Base-by-base conservation (phyloP, 2,113 vertebrate species). In the Apteryx owenii region DNA sequence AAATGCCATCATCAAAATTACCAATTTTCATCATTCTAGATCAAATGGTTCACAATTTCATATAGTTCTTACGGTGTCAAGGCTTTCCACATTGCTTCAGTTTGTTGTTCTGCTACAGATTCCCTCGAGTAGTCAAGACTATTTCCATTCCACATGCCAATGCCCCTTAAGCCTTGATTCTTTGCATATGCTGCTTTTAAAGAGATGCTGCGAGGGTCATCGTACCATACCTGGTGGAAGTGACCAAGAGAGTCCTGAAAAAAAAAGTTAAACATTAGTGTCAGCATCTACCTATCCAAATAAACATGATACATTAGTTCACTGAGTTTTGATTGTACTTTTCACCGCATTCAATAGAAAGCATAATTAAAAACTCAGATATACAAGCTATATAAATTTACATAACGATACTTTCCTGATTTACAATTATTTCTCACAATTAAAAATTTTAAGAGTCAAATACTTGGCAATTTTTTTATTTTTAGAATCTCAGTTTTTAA, bases 111-210 rank as follows among this genome's bases (percentile, higher is more conserved):
- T 73, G 98, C 98, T 51, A 90, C 82, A 21, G 97, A 36, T 54
- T 98, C 97, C 58, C 82, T 72, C 5, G 98, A 98, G 96, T 99
- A 99, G 97, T 99, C 98, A 61, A 99, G 98, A 89, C 98, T 98
- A 95, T 99, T 98, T 87, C 98, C 99, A 40, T 99, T 99, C 99
- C 99, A 99, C 99, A 99, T 99, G 79, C 99, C 99, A 62, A 99
- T 98, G 56, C 99, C 99, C n/a, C 98, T 98, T 89, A 99, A 95
- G 36, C 98, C 98, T 81, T 79, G 97, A 7, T 94, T 90, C 91
- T 96, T 98, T 72, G 98, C 97, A n/a, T 98, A 98, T 0, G 97
- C 94, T 4, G 98, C 98, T 97, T 99, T 99, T 53, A 98, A 95
- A 92, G 99, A 98, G 94, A 99, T 98, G 95, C 99, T 99, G 75